phyloP scores from a whole-genome alignment of 2,113 vertebrate species.

The Noturus placidus region DNA sequence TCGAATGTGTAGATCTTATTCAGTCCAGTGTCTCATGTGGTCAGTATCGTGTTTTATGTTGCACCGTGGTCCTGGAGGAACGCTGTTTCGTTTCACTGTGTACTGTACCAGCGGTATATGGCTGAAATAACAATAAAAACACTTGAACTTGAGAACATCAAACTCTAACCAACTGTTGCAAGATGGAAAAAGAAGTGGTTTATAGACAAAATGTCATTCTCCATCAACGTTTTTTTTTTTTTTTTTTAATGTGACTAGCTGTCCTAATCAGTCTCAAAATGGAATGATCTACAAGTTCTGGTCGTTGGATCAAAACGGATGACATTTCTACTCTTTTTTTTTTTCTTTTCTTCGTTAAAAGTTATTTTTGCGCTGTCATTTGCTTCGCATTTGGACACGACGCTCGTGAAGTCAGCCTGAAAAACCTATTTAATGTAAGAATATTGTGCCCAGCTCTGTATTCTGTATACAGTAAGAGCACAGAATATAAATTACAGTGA shows the following conservation, averaged over 20 bases:
- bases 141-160: no score
- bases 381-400: not conserved
- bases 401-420: not conserved
- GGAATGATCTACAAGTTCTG: not conserved
- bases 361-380: not conserved
- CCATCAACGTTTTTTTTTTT: not conserved
- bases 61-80: no score
- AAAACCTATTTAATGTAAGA: not conserved
- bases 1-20: no score
- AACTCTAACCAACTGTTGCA: not conserved
- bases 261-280: not conserved
- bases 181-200: not conserved
- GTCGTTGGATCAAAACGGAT: not conserved
- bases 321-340: not conserved
- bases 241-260: not conserved
- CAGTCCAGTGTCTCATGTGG: no score
- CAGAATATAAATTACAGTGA: conserved; percentile 23
- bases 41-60: no score
- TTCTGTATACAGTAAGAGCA: not conserved
- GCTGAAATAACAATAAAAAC: no score
- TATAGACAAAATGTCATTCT: not conserved
- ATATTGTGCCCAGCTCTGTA: conserved; percentile 13
- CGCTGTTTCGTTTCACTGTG: no score
- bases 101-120: no score
- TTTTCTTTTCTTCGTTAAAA: no score